Conservation (phyloP, 2,888 invertebrate genomes). For the Heliconius charithonia region DNA sequence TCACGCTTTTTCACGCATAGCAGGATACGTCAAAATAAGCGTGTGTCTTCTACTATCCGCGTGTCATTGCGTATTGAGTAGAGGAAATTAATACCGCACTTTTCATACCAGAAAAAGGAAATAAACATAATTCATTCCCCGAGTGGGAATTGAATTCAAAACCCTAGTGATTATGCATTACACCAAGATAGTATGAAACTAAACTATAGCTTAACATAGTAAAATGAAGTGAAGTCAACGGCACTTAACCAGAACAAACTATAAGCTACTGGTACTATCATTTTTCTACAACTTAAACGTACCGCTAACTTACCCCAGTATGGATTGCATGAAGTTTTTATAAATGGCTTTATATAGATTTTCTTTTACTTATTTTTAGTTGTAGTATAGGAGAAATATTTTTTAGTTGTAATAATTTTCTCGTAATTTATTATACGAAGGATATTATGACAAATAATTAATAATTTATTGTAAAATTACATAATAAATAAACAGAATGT, state of each 20-base stretch:
- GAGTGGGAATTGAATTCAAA: background rate
- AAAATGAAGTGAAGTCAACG: no score
- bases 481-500: no score
- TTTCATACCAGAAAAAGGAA: background rate
- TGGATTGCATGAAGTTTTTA: background rate
- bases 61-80: background rate
- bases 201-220: no score
- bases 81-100: background rate
- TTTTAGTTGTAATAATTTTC: background rate
- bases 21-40: background rate
- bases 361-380: no score
- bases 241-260: no score
- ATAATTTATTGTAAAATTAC: no score
- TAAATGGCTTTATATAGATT: background rate
- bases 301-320: background rate
- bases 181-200: no score
- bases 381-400: background rate
- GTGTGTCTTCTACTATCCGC: background rate
- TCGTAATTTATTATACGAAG: background rate
- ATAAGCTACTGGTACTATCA: background rate
- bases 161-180: background rate
- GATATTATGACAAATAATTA: background rate
- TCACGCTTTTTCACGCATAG: background rate
- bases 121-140: background rate
- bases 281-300: background rate